Evolutionary conservation across 2,888 invertebrate genomes (phyloP).

Genomic region (Polymixis flavicincta): DNA sequence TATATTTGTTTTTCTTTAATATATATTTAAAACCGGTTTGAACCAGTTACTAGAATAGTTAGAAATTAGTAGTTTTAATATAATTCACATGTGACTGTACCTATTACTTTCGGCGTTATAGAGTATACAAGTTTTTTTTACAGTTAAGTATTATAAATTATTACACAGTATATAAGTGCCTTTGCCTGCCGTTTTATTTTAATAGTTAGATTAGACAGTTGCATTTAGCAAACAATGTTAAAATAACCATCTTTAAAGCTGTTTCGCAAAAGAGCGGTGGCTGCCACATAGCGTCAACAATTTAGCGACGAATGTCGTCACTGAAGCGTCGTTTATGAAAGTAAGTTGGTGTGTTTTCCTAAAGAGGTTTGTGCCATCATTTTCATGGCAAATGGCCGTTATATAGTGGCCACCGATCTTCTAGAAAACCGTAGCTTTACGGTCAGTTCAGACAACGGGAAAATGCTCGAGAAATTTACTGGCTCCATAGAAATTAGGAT

Average conservation of each 20-base stretch:
- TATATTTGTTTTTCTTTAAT: constrained; percentile 37
- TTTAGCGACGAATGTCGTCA: no score
- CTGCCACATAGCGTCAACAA: not conserved
- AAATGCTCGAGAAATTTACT: no score
- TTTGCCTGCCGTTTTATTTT: constrained; percentile 58
- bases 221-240: constrained; percentile 7
- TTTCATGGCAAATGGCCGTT: no score
- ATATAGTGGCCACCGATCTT: no score
- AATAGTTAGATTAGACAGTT: constrained; percentile 7
- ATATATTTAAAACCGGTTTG: constrained; percentile 4
- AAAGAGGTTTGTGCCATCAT: no score
- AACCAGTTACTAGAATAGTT: constrained; percentile 17
- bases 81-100: constrained; percentile 31
- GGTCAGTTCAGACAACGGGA: no score
- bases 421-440: no score
- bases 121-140: constrained; percentile 34
- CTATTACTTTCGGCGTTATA: constrained; percentile 30
- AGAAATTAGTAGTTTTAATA: constrained; percentile 40
- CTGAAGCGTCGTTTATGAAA: no score
- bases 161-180: constrained; percentile 66
- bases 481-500: no score
- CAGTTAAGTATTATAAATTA: constrained; percentile 33
- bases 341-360: no score
- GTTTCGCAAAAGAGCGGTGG: not conserved
- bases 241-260: not conserved